Evolutionary conservation across 2,113 vertebrate genomes (phyloP), one percentile per base, ranked within the genome.

Genomic region (Notarius lentiginosus): DNA sequence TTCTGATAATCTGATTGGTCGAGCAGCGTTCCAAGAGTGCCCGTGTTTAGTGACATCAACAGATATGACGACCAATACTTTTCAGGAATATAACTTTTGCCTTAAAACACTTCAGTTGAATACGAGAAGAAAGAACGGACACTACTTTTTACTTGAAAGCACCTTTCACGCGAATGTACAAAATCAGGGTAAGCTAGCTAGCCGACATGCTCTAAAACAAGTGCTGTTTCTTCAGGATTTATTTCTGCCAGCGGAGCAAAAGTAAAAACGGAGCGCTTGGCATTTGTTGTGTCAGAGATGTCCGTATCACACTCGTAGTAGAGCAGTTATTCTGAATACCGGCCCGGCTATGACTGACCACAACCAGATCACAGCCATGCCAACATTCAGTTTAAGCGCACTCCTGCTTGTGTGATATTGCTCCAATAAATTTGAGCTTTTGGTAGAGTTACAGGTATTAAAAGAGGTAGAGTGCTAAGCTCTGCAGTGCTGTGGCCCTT

Each of bases 401-500:
- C 2, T 55, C 49, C n/a, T 27, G 24, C 12, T 53, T 17, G 47
- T 53, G 73, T 7, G 1, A 56, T 79, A 30, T 18, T 79, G 53
- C 11, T n/a, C 53, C 53, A 53, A 24, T 22, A 77, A 34, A 41
- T 27, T 56, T 14, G n/a, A 27, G 51, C 6, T 24, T 79, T 56
- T 10, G 22, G 11, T 41, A 82, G 77, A 58, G 77, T 79, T 79
- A 30, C 53, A 58, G n/a, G 20, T 61, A 24, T 81, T 61, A 81
- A 34, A 22, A 61, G 82, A 83, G 82, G 82, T 83, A 70, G 61
- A 51, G 22, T 41, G 56, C 82, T 53, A 83, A 83, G 20, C 56
- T 75, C 70, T 84, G 83, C 70, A 75, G 83, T 60, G 68, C 70
- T 49, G 18, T 84, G 83, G 34, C 30, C 18, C 27, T 53, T 83